Evolutionary conservation across 2,888 invertebrate genomes (phyloP).

Genomic region (Temnothorax unifasciatus): DNA sequence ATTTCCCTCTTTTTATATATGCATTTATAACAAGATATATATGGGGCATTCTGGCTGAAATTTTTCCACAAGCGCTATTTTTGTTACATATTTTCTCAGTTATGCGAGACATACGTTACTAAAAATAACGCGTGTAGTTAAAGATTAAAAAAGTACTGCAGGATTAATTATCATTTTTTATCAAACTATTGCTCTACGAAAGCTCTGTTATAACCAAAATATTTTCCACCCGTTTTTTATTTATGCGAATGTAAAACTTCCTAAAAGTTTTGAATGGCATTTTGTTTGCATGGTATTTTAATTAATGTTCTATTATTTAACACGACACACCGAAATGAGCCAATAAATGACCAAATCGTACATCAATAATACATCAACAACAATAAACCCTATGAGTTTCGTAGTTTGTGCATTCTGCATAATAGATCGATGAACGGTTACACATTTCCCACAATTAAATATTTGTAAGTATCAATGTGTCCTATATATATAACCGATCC

Average conservation of each 20-base stretch:
- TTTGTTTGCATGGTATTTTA: not conserved
- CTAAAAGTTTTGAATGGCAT: not conserved
- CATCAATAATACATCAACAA: not conserved
- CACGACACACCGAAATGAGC: not conserved
- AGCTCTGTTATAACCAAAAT: not conserved
- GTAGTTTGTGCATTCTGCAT: not conserved
- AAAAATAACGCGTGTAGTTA: no score
- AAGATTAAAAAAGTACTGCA: not conserved
- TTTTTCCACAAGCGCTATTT: no score
- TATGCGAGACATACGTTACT: no score
- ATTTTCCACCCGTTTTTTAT: not conserved
- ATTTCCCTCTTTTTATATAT: not conserved
- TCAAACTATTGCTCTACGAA: not conserved
- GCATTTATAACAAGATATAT: not conserved
- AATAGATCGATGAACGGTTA: not conserved
- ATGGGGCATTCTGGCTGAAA: no score
- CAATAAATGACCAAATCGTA: not conserved
- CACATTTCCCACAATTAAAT: conserved; percentile 12
- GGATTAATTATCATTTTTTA: not conserved
- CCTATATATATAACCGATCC: not conserved
- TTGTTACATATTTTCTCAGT: no score
- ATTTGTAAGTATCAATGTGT: conserved; percentile 13
- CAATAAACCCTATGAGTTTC: not conserved
- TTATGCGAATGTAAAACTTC: not conserved
- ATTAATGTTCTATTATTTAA: not conserved